phyloP scores from a whole-genome alignment of 2,797 vertebrate genomes.

The Scolopax bukidnonensis region DNA sequence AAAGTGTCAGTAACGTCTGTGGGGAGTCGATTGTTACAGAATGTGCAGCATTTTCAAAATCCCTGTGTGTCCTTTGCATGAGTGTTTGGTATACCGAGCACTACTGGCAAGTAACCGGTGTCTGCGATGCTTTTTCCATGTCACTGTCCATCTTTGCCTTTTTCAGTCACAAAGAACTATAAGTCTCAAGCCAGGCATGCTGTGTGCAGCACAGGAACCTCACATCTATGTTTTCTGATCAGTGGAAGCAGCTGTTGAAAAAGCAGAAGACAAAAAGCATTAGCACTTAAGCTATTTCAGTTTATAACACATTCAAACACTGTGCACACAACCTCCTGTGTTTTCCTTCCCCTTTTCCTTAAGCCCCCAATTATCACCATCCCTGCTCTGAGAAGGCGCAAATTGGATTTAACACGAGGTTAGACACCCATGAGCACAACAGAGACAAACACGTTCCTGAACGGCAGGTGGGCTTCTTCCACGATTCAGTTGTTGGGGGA shows the following conservation, averaged over 20 bases:
- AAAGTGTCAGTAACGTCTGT: constrained; percentile 74
- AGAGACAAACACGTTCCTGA: background rate
- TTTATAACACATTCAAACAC: background rate
- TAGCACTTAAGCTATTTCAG: background rate
- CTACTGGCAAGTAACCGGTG: constrained; percentile 38
- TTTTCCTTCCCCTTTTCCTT: background rate
- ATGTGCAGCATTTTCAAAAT: constrained; percentile 82
- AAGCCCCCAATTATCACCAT: background rate
- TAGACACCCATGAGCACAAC: background rate
- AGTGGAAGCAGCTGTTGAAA: constrained; percentile 75
- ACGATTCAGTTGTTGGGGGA: background rate
- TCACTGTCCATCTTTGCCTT: constrained; percentile 49
- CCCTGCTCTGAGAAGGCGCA: background rate
- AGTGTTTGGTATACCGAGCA: constrained; percentile 72
- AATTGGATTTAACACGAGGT: background rate
- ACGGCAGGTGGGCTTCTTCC: background rate
- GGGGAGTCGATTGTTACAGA: constrained; percentile 71
- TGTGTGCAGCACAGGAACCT: constrained; percentile 68
- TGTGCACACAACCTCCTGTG: background rate
- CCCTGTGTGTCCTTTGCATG: constrained; percentile 77
- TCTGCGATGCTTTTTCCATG: background rate
- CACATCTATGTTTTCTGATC: constrained; percentile 68
- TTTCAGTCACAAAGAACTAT: constrained; percentile 57
- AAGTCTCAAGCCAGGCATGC: constrained; percentile 67
- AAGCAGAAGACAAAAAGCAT: constrained; percentile 58